Percentiles rank a stretch among this genome's conserved stretches.
Evolutionary conservation across 2,113 vertebrate genomes (phyloP).

Genomic region (Mixornis gularis): DNA sequence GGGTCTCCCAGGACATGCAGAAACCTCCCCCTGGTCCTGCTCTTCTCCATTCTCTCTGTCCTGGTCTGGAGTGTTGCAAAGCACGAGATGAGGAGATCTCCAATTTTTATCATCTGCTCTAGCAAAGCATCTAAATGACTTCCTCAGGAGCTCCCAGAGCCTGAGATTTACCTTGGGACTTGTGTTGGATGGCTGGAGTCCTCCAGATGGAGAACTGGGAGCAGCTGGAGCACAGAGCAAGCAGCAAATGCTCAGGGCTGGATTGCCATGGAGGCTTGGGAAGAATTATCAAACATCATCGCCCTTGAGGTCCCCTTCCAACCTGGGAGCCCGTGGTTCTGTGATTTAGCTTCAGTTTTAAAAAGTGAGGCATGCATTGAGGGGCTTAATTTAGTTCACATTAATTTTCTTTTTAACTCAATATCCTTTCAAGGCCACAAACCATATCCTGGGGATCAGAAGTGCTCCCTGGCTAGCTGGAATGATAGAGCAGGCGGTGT

Average conservation of each 20-base stretch:
- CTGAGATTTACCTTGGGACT: background rate
- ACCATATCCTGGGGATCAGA: background rate
- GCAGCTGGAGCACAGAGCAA: background rate
- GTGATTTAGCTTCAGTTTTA: background rate
- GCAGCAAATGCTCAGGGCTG: background rate
- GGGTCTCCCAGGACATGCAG: fast-evolving
- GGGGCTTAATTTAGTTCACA: slow-evolving; percentile 14
- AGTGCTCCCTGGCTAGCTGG: background rate
- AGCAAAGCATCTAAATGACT: background rate
- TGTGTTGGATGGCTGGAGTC: background rate
- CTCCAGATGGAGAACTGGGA: background rate
- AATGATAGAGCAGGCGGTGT: background rate
- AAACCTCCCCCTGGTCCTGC: background rate
- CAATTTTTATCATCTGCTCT: background rate
- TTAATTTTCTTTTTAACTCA: slow-evolving; percentile 42
- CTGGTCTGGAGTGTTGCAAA: fast-evolving
- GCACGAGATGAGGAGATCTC: background rate
- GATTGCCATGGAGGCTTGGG: background rate
- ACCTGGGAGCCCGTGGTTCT: background rate
- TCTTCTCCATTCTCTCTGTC: background rate
- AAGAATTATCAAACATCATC: background rate
- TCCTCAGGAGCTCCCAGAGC: background rate
- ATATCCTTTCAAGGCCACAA: slow-evolving; percentile 30
- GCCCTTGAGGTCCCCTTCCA: slow-evolving; percentile 3
- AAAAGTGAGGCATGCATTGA: background rate